Percentiles rank a stretch among this genome's conserved stretches.
These are phyloP conservation scores for Iselma pallidipennis DNA, from an alignment of 2,888 invertebrate species.

Conservation along the genomic window DNA sequence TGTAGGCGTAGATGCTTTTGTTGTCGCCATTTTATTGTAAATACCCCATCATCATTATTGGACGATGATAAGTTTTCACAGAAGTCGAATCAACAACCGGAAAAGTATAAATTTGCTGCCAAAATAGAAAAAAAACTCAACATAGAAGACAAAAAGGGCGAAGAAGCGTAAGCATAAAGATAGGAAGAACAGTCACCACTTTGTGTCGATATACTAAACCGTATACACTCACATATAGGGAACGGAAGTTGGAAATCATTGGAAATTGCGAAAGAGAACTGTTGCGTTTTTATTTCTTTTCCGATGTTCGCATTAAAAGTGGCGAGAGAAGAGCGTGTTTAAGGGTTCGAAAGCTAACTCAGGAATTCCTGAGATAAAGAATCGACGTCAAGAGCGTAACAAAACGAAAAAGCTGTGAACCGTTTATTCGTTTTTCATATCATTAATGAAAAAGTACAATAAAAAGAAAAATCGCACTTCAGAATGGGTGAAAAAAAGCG, in stretches of 20 bases:
- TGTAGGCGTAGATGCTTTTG: background rate
- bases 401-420: too few species aligned
- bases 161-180: background rate
- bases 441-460: background rate
- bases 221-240: background rate
- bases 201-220: background rate
- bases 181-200: background rate
- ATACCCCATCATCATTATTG: background rate
- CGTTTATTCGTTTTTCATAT: background rate
- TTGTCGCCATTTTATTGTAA: background rate
- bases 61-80: conserved; percentile 1
- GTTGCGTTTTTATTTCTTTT: background rate
- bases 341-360: background rate
- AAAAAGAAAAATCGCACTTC: too few species aligned
- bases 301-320: background rate
- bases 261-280: background rate
- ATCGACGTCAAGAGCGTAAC: background rate
- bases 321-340: background rate
- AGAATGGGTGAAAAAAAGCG: too few species aligned
- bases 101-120: conserved; percentile 1
- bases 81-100: background rate
- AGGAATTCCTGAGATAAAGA: background rate
- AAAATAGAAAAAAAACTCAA: too few species aligned
- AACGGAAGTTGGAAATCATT: conserved; percentile 4
- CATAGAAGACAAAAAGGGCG: background rate